Evolutionary conservation across 2,888 invertebrate species (phyloP), one percentile per base, ranked within the genome.

Genomic region (Teleiodes luculella): DNA sequence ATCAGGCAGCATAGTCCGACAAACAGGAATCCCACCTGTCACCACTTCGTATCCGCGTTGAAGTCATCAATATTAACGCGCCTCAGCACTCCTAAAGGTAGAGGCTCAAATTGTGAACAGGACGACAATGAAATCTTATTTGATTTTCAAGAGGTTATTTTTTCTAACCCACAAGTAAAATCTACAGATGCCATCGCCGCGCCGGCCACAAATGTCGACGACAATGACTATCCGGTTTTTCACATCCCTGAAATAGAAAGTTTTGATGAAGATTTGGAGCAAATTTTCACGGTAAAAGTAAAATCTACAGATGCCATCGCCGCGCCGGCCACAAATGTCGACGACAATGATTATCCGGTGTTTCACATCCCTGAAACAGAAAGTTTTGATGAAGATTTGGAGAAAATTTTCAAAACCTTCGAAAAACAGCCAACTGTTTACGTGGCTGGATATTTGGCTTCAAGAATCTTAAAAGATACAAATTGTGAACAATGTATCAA

Each of bases 1-100:
- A 58, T 63, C 1, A 20, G 61, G 7, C 60, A 63, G 24, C 59
- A 61, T 28, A 49, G 57, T 24, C 59, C 61, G 8, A 59, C 57
- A 31, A 59, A 61, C 28, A 33, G 33, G 48, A 54, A 59, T 18
- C 56, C 59, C 0, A 59, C 55, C 5, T 55, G 53, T 33, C 35
- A 35, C 14, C 53, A 52, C 18, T 56, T 57, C 14, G 31, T 5
- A 7, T 16, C 53, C 0, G 58, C 56, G 1, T 51, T 58, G 36
- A 58, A 59, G 36, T 51, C 56, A 1, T 10, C 31, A 3, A 43
- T 48, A n/a, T 10, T 53, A 48, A 45, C 55, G 5, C 14, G 48
- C 6, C 28, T 55, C 4, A 48, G 20, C n/a, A 13, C 41, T 10
- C 56, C 57, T n/a, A 28, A 33, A 3, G 55, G 54, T 20, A 46